These are phyloP conservation scores for Rhingia rostrata DNA, from an alignment of 2,888 invertebrate species.

Conservation along the genomic window DNA sequence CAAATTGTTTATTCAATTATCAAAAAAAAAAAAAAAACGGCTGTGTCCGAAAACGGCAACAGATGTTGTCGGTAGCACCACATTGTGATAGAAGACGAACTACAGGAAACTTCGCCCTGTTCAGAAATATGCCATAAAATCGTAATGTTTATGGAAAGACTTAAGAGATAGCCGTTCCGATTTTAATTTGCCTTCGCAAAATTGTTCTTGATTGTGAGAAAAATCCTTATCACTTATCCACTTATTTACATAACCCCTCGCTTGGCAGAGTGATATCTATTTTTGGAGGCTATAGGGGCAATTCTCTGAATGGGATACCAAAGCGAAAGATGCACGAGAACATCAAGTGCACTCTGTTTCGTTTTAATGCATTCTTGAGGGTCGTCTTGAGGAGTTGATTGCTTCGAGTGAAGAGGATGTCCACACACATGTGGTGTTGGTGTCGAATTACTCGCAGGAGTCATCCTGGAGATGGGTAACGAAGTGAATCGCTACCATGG, in stretches of 20 bases:
- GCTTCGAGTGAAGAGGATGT: conserved; percentile 59
- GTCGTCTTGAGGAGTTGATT: conserved; percentile 44
- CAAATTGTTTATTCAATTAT: conserved; percentile 61
- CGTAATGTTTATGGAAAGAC: conserved; percentile 17
- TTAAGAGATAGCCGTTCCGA: not conserved
- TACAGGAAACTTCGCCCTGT: conserved; percentile 9
- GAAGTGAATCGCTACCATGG: conserved; percentile 14
- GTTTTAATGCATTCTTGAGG: conserved; percentile 46
- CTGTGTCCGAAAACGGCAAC: conserved; percentile 30
- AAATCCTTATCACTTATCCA: conserved; percentile 25
- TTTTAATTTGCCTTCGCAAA: conserved; percentile 14
- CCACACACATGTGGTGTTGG: conserved; percentile 58
- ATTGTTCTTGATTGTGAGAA: conserved; percentile 31
- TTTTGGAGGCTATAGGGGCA: conserved; percentile 45
- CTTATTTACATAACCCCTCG: conserved; percentile 18
- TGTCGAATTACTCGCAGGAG: conserved; percentile 53
- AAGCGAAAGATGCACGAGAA: not conserved
- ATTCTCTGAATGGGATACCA: conserved; percentile 27
- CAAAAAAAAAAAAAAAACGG: conserved; percentile 26
- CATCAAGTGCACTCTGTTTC: conserved; percentile 21
- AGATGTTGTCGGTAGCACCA: conserved; percentile 32
- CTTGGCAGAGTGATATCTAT: conserved; percentile 30
- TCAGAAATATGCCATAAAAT: conserved; percentile 5
- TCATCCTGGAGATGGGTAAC: conserved; percentile 6
- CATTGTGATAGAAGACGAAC: conserved; percentile 26